phyloP scores from a whole-genome alignment of 2,113 vertebrate species.

The Nettapus auritus region DNA sequence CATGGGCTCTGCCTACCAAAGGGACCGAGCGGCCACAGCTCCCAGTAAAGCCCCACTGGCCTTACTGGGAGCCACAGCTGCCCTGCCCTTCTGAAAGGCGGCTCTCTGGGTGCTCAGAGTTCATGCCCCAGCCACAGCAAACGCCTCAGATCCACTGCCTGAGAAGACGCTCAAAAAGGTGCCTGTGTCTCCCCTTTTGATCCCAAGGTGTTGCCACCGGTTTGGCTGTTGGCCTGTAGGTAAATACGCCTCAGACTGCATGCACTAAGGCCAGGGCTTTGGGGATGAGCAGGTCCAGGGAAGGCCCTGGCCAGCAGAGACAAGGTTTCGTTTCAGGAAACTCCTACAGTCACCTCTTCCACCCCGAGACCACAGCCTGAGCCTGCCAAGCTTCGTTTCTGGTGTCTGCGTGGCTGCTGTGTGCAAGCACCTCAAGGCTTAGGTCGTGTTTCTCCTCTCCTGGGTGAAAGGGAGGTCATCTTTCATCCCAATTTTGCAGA shows the following conservation, averaged over 20 bases:
- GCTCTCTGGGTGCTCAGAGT: background rate
- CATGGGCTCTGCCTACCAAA: background rate
- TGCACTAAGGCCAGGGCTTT: background rate
- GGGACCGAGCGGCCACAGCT: background rate
- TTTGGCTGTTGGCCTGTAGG: background rate
- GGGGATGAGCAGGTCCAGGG: background rate
- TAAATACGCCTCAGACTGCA: background rate
- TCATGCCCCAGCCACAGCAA: background rate
- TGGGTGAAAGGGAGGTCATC: background rate
- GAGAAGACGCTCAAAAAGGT: background rate
- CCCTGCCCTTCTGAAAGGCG: background rate
- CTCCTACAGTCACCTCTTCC: background rate
- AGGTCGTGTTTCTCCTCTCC: background rate
- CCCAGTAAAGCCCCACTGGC: background rate
- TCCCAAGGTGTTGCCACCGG: background rate
- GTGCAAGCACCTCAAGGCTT: background rate
- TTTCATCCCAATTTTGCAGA: background rate
- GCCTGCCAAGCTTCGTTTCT: background rate
- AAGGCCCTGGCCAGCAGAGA: background rate
- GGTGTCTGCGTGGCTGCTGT: rapidly evolving
- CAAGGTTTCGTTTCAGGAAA: background rate
- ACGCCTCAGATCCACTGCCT: background rate
- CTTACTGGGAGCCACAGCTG: background rate
- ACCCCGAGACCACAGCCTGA: background rate
- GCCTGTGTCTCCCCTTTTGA: background rate